These are phyloP conservation scores for Lepidothrix coronata DNA, from an alignment of 2,113 vertebrate species.

Conservation along the genomic window DNA sequence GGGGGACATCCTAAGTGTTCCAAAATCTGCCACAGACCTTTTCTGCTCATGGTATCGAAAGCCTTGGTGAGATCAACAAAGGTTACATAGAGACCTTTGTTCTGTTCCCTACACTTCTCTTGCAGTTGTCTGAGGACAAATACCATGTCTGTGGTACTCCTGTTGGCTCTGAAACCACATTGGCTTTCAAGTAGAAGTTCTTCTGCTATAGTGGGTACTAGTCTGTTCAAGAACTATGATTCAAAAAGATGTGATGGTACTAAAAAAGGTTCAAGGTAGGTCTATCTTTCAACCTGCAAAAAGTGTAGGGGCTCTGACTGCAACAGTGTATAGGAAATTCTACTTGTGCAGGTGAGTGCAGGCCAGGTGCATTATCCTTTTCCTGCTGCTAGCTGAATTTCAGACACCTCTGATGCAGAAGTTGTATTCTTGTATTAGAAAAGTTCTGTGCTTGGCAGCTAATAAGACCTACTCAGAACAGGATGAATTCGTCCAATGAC, in stretches of 20 bases:
- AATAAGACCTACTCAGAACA: not conserved
- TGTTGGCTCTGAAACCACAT: too few species aligned
- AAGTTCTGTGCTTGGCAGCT: not conserved
- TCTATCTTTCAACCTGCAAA: not conserved
- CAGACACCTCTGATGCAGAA: not conserved
- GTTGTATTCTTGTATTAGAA: not conserved
- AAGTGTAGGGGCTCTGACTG: rapidly evolving
- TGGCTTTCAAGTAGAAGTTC: too few species aligned
- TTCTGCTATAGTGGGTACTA: too few species aligned
- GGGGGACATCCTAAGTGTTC: too few species aligned
- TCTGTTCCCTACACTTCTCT: too few species aligned
- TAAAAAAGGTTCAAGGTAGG: not conserved
- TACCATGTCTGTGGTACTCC: too few species aligned
- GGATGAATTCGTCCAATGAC: not conserved
- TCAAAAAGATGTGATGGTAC: not conserved
- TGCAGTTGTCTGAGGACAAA: too few species aligned
- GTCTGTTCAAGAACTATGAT: not conserved
- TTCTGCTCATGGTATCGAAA: too few species aligned
- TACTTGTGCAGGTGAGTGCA: rapidly evolving
- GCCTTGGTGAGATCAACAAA: too few species aligned
- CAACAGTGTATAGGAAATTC: not conserved
- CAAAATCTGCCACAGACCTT: too few species aligned
- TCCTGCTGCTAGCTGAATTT: not conserved
- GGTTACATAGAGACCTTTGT: too few species aligned
- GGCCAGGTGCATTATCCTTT: not conserved